Base-by-base conservation (phyloP, 2,888 invertebrate species). In the Synanthedon formicaeformis region DNA sequence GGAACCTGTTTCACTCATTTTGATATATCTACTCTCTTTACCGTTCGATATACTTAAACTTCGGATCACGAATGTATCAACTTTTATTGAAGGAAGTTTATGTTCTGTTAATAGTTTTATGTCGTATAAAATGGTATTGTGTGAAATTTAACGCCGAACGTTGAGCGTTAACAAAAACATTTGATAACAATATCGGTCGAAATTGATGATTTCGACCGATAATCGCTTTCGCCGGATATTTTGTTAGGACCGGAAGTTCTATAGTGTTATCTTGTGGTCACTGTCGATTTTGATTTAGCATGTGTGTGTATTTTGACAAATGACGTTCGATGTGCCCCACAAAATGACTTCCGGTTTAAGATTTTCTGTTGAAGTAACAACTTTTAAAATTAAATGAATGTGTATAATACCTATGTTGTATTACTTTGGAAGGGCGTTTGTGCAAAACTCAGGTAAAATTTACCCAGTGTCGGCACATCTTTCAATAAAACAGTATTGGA, bases 201-300 rank as follows among this genome's bases (percentile, higher is more conserved):
- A n/a, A n/a, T n/a, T n/a, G n/a, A n/a, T n/a, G n/a, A n/a, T 67
- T 67, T 65, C 60, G 63, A 34, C 50, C 34, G 50, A 40, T 13
- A 49, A 49, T 67, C 62, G 66, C 66, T 60, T 66, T 71, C 71
- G 73, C 72, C 61, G 58, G 51, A 56, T 55, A 56, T 59, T 62
- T 67, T 71, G 75, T 75, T 69, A 69, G 67, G 63, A 50, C 57
- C 78, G 81, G 80, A 81, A 78, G 73, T 72, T 54, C 67, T 58
- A 74, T 80, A 80, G 78, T 81, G 59, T 60, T 63, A 68, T 71
- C 71, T 67, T 69, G 69, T 75, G 81, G 76, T 71, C 75, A 73
- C 68, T 72, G 71, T 67, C 72, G 60, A 65, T 63, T 70, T 71
- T 77, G 75, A 76, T 75, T 76, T 78, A 49, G 18, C 16, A 73